Evolutionary conservation across 2,888 invertebrate genomes (phyloP).

Genomic region (Bruchidius siliquastri): DNA sequence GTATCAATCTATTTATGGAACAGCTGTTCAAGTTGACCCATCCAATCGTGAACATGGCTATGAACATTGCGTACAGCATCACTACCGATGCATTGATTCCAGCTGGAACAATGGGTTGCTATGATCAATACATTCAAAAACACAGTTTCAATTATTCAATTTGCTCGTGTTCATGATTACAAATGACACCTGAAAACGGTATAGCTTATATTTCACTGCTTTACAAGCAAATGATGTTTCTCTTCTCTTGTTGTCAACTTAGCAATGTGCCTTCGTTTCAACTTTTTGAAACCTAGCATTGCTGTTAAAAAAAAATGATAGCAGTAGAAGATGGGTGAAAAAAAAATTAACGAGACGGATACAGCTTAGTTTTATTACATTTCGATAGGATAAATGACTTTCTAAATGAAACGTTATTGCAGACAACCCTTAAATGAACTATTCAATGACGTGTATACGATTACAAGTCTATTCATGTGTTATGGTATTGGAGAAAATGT

Average conservation of each 20-base stretch:
- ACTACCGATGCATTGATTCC: conserved; percentile 41
- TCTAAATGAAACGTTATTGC: neutral
- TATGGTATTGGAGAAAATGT: neutral
- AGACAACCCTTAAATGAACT: neutral
- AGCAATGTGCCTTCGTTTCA: too few species aligned
- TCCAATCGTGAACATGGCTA: conserved; percentile 39
- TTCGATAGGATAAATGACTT: neutral
- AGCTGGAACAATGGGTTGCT: conserved; percentile 28
- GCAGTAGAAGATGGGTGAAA: too few species aligned
- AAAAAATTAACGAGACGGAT: too few species aligned
- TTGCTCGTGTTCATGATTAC: too few species aligned
- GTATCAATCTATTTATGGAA: conserved; percentile 38
- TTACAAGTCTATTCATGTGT: neutral
- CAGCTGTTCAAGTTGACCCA: conserved; percentile 41
- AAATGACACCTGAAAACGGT: too few species aligned
- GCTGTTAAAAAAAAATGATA: too few species aligned
- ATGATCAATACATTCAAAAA: neutral
- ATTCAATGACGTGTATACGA: neutral
- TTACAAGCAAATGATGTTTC: too few species aligned
- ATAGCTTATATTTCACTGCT: too few species aligned
- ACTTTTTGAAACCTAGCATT: too few species aligned
- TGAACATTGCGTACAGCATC: conserved; percentile 37
- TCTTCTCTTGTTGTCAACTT: too few species aligned
- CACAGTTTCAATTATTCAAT: too few species aligned
- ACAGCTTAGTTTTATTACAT: neutral